Conservation (phyloP, 30 jellyfish, hydroid and myxozoan genomes). For the Morbakka virulenta region DNA sequence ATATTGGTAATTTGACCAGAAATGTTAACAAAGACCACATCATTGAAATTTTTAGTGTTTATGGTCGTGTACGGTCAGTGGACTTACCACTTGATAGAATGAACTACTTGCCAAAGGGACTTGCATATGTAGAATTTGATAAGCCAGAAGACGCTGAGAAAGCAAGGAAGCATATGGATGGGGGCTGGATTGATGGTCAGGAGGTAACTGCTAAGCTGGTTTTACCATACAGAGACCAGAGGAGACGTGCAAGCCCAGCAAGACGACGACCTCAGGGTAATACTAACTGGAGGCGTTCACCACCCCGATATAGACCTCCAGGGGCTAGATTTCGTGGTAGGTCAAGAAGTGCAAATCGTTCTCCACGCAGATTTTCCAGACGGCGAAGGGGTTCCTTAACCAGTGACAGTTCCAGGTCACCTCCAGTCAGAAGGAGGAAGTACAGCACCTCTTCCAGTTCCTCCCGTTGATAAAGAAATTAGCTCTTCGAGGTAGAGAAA, state of each 20-base stretch:
- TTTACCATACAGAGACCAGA: slow-evolving; percentile 57
- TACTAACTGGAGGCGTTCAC: slow-evolving; percentile 46
- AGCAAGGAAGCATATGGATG: slow-evolving; percentile 94
- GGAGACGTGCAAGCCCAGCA: slow-evolving; percentile 79
- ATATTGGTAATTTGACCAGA: slow-evolving; percentile 87
- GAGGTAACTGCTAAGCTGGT: slow-evolving; percentile 87
- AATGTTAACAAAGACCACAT: slow-evolving; percentile 92
- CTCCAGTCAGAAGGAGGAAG: slow-evolving; percentile 70
- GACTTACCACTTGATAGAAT: slow-evolving; percentile 86
- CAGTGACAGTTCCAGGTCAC: slow-evolving; percentile 36
- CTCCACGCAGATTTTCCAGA: slow-evolving; percentile 50
- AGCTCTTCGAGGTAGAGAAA: no score
- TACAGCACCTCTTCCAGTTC: slow-evolving; percentile 75
- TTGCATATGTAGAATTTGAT: slow-evolving; percentile 88
- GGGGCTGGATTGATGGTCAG: slow-evolving; percentile 99
- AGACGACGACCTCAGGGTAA: slow-evolving; percentile 38
- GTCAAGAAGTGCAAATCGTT: slow-evolving; percentile 31
- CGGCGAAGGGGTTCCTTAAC: slow-evolving; percentile 44
- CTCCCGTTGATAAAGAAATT: no score
- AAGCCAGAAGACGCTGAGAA: slow-evolving; percentile 80
- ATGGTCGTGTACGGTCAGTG: slow-evolving; percentile 88
- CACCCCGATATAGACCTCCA: slow-evolving; percentile 62
- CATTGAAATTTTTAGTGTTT: slow-evolving; percentile 79
- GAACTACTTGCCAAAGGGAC: slow-evolving; percentile 75
- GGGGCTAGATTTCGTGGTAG: slow-evolving; percentile 13